Percentiles rank a stretch among this genome's conserved stretches.
Evolutionary conservation across 30 jellyfish, hydroid and myxozoan species (phyloP).

Genomic region (Clytia hemisphaerica): DNA sequence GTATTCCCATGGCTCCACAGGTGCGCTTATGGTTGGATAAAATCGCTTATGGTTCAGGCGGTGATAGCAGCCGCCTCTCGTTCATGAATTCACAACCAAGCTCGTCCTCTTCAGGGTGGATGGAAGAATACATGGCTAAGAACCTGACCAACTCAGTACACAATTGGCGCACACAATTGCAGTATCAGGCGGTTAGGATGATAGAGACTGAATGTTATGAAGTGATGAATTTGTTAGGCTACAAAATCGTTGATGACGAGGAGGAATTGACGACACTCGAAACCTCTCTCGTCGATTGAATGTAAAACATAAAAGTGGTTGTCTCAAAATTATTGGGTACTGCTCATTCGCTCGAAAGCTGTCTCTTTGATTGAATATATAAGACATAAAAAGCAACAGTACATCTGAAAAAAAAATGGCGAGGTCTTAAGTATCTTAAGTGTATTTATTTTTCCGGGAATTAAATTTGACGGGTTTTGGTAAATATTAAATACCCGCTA

Average conservation of each 20-base stretch:
- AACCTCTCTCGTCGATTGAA: conserved; percentile 84
- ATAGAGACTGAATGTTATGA: conserved; percentile 97
- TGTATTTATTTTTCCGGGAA: too few species aligned
- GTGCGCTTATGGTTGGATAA: conserved; percentile 99
- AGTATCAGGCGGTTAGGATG: conserved; percentile 74
- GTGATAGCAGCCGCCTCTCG: conserved; percentile 58
- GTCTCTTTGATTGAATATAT: too few species aligned
- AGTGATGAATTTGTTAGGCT: conserved; percentile 97
- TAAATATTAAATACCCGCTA: too few species aligned
- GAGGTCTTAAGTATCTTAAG: too few species aligned
- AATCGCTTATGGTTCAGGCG: conserved; percentile 78
- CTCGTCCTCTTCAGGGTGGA: conserved; percentile 94
- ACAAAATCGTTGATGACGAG: conserved; percentile 96
- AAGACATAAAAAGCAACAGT: too few species aligned
- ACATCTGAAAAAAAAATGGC: too few species aligned
- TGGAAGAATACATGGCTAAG: conserved; percentile 92
- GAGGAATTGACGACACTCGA: conserved; percentile 96
- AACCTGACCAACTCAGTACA: conserved; percentile 93
- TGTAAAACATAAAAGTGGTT: too few species aligned
- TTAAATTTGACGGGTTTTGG: too few species aligned
- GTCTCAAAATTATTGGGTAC: too few species aligned
- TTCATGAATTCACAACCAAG: conserved; percentile 93
- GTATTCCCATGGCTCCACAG: conserved; percentile 98
- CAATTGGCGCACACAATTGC: conserved; percentile 93
- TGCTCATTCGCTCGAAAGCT: too few species aligned